Base-by-base conservation (phyloP, 1,140 invertebrate genomes). In the Drosophila albomicans region DNA sequence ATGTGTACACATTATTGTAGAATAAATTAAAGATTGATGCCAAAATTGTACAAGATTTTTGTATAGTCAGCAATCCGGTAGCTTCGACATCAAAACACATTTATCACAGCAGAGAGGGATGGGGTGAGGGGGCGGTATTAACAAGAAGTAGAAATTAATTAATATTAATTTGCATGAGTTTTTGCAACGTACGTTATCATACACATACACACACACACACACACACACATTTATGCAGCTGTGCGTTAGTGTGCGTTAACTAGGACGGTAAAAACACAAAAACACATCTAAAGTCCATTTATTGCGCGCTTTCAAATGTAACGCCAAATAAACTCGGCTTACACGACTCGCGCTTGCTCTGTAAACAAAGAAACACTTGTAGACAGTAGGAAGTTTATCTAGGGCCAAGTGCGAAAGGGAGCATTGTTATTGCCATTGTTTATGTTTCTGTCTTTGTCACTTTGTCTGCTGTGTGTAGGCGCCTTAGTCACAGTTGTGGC, bases 271-370 rank as follows among this genome's bases (percentile, higher is more conserved):
- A 59, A 75, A 67, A 77, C 72, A 69, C 70, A 69, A 85, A 89
- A 90, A 90, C 79, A 90, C 86, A 90, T 82, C 77, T 82, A 90
- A 90, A 90, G 86, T 90, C 87, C 86, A 90, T 82, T 75, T 67
- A 78, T 82, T 80, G 81, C 76, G 62, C 69, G 49, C 46, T 58
- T 79, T 52, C 38, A 59, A 41, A 63, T 69, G 67, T 59, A 35
- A 49, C 32, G 69, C 43, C 28, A 20, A 28, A 54, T 3, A 38
- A 28, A 38, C 16, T 51, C 38, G 71, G 68, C 52, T 13, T 78
- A 68, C 38, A 25, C 54, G 77, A 63, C 69, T 41, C 38, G 45
- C 69, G 46, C 69, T 68, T 82, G 67, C 84, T 70, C 85, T 89
- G 20, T 25, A 25, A 25, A 67, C 74, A 46, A 5, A 32, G 30